Conservation (phyloP, 2,113 vertebrate species). For the Paedocypris sp. region DNA sequence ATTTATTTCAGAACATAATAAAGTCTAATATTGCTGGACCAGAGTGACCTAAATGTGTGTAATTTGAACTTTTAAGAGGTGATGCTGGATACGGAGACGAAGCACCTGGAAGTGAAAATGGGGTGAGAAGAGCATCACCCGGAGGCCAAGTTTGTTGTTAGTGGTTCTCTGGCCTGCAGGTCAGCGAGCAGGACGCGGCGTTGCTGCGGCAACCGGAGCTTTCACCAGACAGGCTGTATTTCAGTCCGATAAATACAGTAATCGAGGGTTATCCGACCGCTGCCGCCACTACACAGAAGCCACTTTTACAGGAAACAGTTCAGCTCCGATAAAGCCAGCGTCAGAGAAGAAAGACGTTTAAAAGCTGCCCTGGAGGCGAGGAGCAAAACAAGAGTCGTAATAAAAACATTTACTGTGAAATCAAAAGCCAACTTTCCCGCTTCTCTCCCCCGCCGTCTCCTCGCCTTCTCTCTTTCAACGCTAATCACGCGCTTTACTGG, state of each 20-base stretch:
- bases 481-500: not conserved
- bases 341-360: slow-evolving; percentile 11
- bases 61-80: not conserved
- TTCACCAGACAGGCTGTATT: slow-evolving; percentile 1
- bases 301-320: slow-evolving; percentile 15
- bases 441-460: not conserved
- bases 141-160: slow-evolving; percentile 1
- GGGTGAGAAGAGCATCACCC: slow-evolving; percentile 1
- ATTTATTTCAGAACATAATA: too few relatives aligned
- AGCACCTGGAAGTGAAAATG: not conserved
- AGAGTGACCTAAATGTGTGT: too few relatives aligned
- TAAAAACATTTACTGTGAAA: not conserved
- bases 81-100: not conserved
- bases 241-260: slow-evolving; percentile 30
- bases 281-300: not conserved
- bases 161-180: not conserved
- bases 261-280: slow-evolving; percentile 9
- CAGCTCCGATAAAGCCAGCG: slow-evolving; percentile 17
- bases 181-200: slow-evolving; percentile 4
- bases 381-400: not conserved
- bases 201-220: slow-evolving; percentile 14
- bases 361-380: not conserved
- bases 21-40: too few relatives aligned
- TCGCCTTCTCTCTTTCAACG: not conserved
- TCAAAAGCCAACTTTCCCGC: not conserved